Base-by-base conservation (phyloP, 2,113 vertebrate genomes). In the Cynocephalus volans region DNA sequence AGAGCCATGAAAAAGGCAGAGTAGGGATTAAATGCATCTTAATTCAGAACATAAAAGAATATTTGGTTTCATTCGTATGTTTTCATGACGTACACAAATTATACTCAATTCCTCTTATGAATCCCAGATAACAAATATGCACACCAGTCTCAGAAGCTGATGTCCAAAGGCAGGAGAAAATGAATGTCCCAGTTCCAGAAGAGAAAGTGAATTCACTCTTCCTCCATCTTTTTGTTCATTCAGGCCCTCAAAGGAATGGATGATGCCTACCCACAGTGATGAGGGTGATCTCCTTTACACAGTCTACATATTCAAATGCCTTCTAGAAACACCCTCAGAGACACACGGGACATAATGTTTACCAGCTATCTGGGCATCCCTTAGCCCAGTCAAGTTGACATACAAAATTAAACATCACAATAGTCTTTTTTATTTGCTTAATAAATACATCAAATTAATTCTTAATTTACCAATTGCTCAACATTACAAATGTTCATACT, bases 371-470 rank as follows among this genome's bases (percentile, higher is more conserved):
- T 91, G 41, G 41, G 41, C 26, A 33, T 70, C 52, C 45, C 50
- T 69, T 80, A 45, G 23, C 58, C 21, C 60, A 77, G 24, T 31
- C 41, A 88, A 62, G 70, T 6, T 62, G 24, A 67, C 33, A 83
- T 45, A 67, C 31, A 67, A 90, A 90, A 79, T 67, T 90, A 79
- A 79, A 69, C 19, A 91, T 70, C 76, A 91, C 24, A 67, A 24
- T 23, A 64, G 60, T 28, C 26, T 75, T 96, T 79, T 92, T 84
- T 79, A 88, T 62, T 90, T 93, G 69, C 56, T 82, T 86, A 85
- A 69, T 77, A 90, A 92, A 85, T 48, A 90, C n/a, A 93, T 67
- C 87, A 94, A 83, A 62, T 75, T 92, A 88, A 73, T 56, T 95
- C 45, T 96, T 76, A 95, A 88, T 92, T 76, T 88, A 84, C 14